Evolutionary conservation across 2,888 invertebrate genomes (phyloP), one percentile per base, ranked within the genome.

Genomic region (Pandemis cinnamomeana): DNA sequence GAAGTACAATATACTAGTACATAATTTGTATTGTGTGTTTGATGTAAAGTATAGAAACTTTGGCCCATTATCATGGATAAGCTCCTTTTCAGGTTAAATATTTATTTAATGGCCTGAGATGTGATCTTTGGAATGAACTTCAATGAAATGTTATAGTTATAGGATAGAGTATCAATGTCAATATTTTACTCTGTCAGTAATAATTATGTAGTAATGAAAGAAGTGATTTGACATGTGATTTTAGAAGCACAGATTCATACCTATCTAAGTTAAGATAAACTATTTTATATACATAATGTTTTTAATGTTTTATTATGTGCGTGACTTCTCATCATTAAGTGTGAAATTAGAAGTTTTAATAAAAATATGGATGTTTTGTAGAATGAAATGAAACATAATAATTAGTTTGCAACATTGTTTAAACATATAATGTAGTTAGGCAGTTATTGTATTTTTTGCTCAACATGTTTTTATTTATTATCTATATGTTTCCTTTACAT

Each of bases 241-340:
- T 13, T 44, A 67, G 48, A 63, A 58, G 62, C 55, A 48, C 62
- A 67, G 67, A 67, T 36, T 36, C 27, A 36, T 41, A 48, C 7
- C 58, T 42, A 68, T 44, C 36, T 72, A 68, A 67, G 55, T 62
- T 68, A 68, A 72, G 72, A n/a, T 72, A 46, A 20, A 63, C 20
- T 67, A 42, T 63, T 74, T 61, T 73, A 27, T 73, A 66, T 58
- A 41, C 27, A 61, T 53, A 53, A 48, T 42, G 46, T 42, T 61
- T 66, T 74, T 71, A 58, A 61, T 42, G 44, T 60, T 42, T 70
- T 71, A 66, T 64, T 68, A 44, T 72, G 53, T 61, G 67, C 42
- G 11, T 44, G 60, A 61, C 51, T 41, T 41, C 41, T 61, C 7
- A 61, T 64, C 20, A 44, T 63, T 13, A 7, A 27, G n/a, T 7